phyloP scores from a whole-genome alignment of 2,888 invertebrate genomes.

The Euplexia lucipara region DNA sequence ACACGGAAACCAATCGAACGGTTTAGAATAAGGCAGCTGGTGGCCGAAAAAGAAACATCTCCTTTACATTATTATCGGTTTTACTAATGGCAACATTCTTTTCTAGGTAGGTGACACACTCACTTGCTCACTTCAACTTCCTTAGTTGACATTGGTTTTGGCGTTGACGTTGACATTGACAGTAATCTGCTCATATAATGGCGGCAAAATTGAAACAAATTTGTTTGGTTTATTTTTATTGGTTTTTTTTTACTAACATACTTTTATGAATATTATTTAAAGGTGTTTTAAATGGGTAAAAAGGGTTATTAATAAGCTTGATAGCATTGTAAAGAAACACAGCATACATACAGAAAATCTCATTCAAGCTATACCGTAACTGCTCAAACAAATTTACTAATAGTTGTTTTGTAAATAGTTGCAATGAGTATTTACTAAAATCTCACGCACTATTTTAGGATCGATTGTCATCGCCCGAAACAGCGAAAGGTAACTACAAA shows the following conservation, averaged over 20 bases:
- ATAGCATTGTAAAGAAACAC: not conserved
- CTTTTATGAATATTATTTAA: not conserved
- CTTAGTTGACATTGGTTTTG: too few relatives aligned
- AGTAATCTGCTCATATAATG: not conserved
- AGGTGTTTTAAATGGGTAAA: not conserved
- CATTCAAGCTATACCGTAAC: not conserved
- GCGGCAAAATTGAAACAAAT: conserved; percentile 48
- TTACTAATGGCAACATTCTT: not conserved
- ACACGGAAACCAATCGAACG: too few relatives aligned
- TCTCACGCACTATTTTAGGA: conserved; percentile 65
- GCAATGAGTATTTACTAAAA: conserved; percentile 29
- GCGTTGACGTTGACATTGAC: not conserved
- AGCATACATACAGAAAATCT: not conserved
- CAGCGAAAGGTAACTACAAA: conserved; percentile 65
- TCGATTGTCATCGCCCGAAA: conserved; percentile 71
- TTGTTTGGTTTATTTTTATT: too few relatives aligned
- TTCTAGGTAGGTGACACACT: conserved; percentile 4
- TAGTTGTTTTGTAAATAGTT: conserved; percentile 7
- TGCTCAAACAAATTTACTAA: not conserved
- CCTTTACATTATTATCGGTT: too few relatives aligned
- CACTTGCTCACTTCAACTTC: too few relatives aligned
- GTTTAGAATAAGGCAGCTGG: too few relatives aligned
- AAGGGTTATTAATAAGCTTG: not conserved
- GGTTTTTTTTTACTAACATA: too few relatives aligned
- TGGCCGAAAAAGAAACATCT: too few relatives aligned